Conservation (phyloP, 2,888 invertebrate genomes). For the Eilema depressum region DNA sequence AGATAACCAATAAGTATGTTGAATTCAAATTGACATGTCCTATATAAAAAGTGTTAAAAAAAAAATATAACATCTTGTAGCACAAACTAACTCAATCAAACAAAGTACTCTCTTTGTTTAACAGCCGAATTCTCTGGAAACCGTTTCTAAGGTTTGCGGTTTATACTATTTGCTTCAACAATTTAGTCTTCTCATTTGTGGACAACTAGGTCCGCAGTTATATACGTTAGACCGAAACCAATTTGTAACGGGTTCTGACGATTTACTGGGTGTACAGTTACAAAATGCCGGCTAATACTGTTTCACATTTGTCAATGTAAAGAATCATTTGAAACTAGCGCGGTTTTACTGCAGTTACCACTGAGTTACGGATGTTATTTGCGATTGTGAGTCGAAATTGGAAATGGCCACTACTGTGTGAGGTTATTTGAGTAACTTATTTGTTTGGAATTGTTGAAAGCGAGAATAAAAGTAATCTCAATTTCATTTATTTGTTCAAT, state of each 20-base stretch:
- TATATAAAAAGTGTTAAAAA: too few species aligned
- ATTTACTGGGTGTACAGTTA: constrained; percentile 19
- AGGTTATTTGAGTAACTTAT: not conserved
- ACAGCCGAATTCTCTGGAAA: not conserved
- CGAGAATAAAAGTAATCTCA: not conserved
- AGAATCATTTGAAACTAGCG: constrained; percentile 28
- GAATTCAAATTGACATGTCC: too few species aligned
- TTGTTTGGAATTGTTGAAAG: not conserved
- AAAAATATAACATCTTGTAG: not conserved
- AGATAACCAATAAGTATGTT: too few species aligned
- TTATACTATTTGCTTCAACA: constrained; percentile 22
- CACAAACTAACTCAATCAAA: not conserved
- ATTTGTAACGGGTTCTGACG: constrained; percentile 38
- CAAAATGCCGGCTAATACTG: constrained; percentile 28
- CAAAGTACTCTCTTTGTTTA: not conserved
- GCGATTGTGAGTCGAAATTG: constrained; percentile 35
- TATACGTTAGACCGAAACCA: constrained; percentile 41
- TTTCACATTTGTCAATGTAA: constrained; percentile 36
- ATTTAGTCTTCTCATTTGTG: constrained; percentile 14
- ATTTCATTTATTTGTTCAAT: not conserved
- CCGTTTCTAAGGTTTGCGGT: constrained; percentile 1
- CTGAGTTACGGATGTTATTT: constrained; percentile 14
- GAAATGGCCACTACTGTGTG: constrained; percentile 22
- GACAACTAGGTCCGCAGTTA: constrained; percentile 19
- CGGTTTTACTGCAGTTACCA: constrained; percentile 6